Base-by-base conservation (phyloP, 2,113 vertebrate genomes). In the Alosa alosa region DNA sequence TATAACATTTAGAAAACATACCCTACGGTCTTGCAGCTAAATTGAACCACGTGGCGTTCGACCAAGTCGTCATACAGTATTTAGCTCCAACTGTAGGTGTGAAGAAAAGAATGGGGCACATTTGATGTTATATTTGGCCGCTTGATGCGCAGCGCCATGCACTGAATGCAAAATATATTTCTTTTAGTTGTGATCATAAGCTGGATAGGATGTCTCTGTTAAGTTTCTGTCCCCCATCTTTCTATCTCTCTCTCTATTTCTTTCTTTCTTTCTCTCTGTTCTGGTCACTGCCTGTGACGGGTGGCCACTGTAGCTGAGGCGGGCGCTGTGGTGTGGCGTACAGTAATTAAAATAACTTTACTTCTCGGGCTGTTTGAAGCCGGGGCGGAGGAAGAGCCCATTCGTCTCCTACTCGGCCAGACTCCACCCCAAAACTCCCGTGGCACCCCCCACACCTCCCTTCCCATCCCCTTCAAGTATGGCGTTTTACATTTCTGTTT, bases 401-500 rank as follows among this genome's bases (percentile, higher is more conserved):
- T 10, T 36, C 0, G 25, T 36, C 31, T 72, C 22, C 20, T 22
- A 7, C n/a, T 10, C 64, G 31, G 25, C 64, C 31, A 36, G 64
- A 72, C 25, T 72, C 64, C 64, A 13, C 64, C 64, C 64, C 64
- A 72, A 64, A 72, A 72, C 64, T 72, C 64, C 64, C 10, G 31
- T 36, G 64, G 64, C 25, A 72, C 64, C 25, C 64, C 25, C 52
- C 84, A 81, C 78, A 44, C 75, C 75, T 86, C 89, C 93, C 93
- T 93, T 92, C 92, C 85, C 90, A 92, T 91, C 90, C 94, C 93
- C 93, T 92, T 92, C 91, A 93, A 94, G 93, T 90, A 93, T 90
- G 91, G 93, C 92, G 92, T 94, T 94, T 94, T 94, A 94, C 94
- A 94, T 95, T 95, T 95, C 93, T 94, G 94, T 95, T 95, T 95